Conservation (phyloP, 2,113 vertebrate species). For the Crotalus helleri region DNA sequence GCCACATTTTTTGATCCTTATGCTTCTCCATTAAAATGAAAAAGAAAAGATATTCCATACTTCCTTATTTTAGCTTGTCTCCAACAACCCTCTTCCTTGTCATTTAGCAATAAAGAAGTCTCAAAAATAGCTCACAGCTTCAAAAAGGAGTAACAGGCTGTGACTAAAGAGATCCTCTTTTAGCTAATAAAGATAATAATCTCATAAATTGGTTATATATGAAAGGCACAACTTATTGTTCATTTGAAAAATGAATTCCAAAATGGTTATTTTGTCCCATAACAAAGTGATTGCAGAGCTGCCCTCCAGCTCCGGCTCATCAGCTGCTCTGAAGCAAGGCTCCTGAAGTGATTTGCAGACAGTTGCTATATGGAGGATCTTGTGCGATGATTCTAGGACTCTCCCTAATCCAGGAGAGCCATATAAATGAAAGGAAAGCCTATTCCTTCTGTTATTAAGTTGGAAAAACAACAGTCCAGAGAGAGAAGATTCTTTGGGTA, state of each 20-base stretch:
- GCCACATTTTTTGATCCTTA: background rate
- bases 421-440: background rate
- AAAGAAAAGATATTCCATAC: background rate
- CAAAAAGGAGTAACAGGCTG: background rate
- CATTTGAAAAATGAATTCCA: background rate
- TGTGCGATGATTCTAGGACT: background rate
- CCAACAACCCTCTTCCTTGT: background rate
- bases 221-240: background rate
- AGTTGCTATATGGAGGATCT: background rate
- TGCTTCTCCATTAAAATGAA: background rate
- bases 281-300: background rate
- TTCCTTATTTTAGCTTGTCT: background rate
- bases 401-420: background rate
- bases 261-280: background rate
- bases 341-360: background rate
- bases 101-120: background rate
- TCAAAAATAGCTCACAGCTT: background rate
- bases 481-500: background rate
- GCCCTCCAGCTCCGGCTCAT: background rate
- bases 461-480: background rate
- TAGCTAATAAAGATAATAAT: background rate
- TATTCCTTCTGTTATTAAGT: background rate
- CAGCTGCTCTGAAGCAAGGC: background rate
- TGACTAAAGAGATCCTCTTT: background rate
- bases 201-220: background rate